phyloP scores from a whole-genome alignment of 2,113 vertebrate species.

The Australoheros scitulus region DNA sequence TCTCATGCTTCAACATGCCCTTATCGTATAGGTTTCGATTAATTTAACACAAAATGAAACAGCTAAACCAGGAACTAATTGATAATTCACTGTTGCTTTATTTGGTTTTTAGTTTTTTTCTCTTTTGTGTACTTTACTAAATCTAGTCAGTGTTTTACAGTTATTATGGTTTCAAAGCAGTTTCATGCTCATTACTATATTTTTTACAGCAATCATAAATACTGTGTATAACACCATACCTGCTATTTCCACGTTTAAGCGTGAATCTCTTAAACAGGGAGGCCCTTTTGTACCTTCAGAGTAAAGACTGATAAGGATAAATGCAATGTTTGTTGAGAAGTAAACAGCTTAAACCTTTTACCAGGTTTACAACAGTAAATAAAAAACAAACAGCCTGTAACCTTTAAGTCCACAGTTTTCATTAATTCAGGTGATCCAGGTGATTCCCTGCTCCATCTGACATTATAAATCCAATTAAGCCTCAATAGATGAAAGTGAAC shows the following conservation, averaged over 20 bases:
- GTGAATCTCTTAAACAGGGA: background rate
- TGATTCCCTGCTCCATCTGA: background rate
- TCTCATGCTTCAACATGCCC: background rate
- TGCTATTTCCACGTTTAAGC: background rate
- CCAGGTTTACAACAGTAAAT: background rate
- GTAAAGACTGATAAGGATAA: background rate
- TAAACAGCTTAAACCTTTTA: background rate
- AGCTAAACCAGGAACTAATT: background rate
- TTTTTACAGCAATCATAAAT: no score
- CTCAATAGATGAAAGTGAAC: background rate
- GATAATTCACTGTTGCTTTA: background rate
- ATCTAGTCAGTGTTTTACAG: background rate
- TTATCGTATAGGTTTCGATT: background rate
- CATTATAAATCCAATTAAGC: background rate
- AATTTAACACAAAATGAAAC: background rate
- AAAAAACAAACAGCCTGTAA: background rate
- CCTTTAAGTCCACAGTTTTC: background rate
- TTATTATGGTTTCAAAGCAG: background rate
- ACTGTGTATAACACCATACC: background rate
- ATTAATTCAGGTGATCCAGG: background rate
- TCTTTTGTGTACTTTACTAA: background rate
- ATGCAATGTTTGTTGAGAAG: background rate
- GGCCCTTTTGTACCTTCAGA: background rate
- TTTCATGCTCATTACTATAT: background rate
- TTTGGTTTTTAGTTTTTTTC: background rate